Percentiles rank a stretch among this genome's conserved stretches.
These are phyloP conservation scores for Trissoscelio sp. DNA, from an alignment of 2,888 invertebrate genomes.

Conservation along the genomic window DNA sequence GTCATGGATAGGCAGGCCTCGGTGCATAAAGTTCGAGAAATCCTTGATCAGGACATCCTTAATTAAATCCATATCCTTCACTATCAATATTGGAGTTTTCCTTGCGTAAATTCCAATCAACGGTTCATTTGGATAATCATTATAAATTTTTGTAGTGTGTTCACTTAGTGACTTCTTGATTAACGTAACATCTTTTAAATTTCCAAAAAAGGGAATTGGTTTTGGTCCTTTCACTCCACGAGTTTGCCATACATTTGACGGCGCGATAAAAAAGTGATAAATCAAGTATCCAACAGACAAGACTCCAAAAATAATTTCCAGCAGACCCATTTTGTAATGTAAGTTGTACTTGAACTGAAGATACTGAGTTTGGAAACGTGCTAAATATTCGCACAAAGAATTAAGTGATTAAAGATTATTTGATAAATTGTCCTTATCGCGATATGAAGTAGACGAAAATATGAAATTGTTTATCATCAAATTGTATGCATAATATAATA, in stretches of 20 bases:
- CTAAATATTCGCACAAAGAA: too few species aligned
- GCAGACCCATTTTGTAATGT: constrained; percentile 8
- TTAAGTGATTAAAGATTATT: too few species aligned
- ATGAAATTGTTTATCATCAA: too few species aligned
- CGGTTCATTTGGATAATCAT: constrained; percentile 51
- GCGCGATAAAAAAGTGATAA: neutral
- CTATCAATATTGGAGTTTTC: constrained; percentile 70
- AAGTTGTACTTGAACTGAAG: neutral
- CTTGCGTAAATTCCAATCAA: constrained; percentile 71
- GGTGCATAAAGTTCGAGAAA: constrained; percentile 75
- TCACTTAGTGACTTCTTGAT: constrained; percentile 6
- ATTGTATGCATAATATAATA: too few species aligned
- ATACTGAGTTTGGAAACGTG: too few species aligned
- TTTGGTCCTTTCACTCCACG: constrained; percentile 79
- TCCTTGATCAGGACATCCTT: constrained; percentile 82
- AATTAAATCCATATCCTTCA: constrained; percentile 73
- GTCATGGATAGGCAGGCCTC: constrained; percentile 66
- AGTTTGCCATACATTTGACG: constrained; percentile 80
- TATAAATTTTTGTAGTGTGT: constrained; percentile 43
- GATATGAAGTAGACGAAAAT: too few species aligned
- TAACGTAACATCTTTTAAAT: constrained; percentile 79
- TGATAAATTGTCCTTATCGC: too few species aligned
- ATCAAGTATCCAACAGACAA: constrained; percentile 13
- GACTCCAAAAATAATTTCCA: constrained; percentile 19
- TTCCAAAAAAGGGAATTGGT: constrained; percentile 82